Evolutionary conservation across 2,797 vertebrate species (phyloP), one percentile per base, ranked within the genome.

Genomic region (Darevskia nairensis): DNA sequence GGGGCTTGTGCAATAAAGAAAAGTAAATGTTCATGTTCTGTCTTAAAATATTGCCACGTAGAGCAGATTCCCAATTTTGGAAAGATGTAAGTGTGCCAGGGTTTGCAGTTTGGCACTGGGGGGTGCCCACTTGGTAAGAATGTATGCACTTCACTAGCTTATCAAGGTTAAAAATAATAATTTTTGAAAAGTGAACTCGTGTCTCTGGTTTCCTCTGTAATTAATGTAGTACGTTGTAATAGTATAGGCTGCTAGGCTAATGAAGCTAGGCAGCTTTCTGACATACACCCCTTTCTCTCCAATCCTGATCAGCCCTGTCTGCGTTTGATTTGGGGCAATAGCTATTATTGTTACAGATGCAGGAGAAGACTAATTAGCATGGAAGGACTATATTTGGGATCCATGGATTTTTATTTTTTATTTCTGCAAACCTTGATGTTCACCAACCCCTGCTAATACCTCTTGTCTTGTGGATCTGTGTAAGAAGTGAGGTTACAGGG

Each of bases 1-100:
- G 39, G 61, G 29, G 21, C 80, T 82, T 89, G 1, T 74, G 80
- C 88, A 77, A 66, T 91, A 86, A 86, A 68, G 80, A 86, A 89
- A 88, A 89, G 86, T 86, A 82, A 79, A 89, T 0, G 5, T 72
- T 89, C 90, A 64, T 82, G 41, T 50, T 84, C 68, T 1, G 0
- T 80, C 35, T 39, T n/a, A n/a, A n/a, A n/a, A n/a, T 19, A 78
- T 72, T 85, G 68, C 50, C 59, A 84, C 66, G 35, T 72, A 68
- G 69, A 81, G n/a, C 69, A 55, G 59, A 75, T 81, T 39, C 78
- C 41, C 27, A 75, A 27, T 19, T 69, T 84, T 66, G 78, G 77
- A 76, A 25, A 68, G 59, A 68, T 29, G 50, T 55, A 39, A 3
- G 25, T 68, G 85, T 64, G 76, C 39, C 44, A 39, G 19, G 10